Conservation (phyloP, 2,888 invertebrate genomes). For the Drosophila ezoana region DNA sequence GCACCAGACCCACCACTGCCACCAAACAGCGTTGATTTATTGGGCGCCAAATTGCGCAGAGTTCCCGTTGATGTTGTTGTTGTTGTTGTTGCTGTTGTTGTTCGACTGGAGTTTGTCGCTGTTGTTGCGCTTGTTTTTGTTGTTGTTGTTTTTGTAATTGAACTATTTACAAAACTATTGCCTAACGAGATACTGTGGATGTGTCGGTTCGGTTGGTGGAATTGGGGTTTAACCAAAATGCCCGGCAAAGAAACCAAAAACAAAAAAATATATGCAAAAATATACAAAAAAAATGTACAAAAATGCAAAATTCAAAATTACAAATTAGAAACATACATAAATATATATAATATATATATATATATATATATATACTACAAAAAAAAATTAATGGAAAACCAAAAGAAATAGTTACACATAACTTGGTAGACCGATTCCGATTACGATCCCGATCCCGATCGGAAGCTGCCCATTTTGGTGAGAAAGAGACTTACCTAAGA, state of each 20-base stretch:
- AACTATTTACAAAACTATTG: constrained; percentile 84
- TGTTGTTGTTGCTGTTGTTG: constrained; percentile 36
- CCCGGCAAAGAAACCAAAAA: constrained; percentile 66
- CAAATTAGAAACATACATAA: constrained; percentile 13
- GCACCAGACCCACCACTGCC: constrained; percentile 34
- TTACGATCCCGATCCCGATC: background rate
- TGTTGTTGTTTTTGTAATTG: constrained; percentile 72
- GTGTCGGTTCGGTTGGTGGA: constrained; percentile 30
- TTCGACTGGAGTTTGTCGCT: constrained; percentile 38
- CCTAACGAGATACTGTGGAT: constrained; percentile 84
- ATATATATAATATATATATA: constrained; percentile 15
- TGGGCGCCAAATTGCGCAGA: constrained; percentile 81
- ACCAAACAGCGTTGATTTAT: constrained; percentile 84
- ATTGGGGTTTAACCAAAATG: constrained; percentile 53
- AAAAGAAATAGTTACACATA: constrained; percentile 13
- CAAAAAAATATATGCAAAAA: constrained; percentile 34
- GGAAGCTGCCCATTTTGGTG: background rate
- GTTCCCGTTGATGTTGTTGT: constrained; percentile 58
- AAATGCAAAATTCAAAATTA: constrained; percentile 14
- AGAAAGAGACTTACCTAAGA: constrained; percentile 81
- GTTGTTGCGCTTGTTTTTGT: constrained; percentile 50
- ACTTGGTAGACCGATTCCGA: background rate
- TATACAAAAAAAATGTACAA: constrained; percentile 38
- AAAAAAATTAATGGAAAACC: constrained; percentile 11
- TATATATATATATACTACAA: background rate